Evolutionary conservation across 2,113 vertebrate genomes (phyloP).

Genomic region (Todiramphus chloris): DNA sequence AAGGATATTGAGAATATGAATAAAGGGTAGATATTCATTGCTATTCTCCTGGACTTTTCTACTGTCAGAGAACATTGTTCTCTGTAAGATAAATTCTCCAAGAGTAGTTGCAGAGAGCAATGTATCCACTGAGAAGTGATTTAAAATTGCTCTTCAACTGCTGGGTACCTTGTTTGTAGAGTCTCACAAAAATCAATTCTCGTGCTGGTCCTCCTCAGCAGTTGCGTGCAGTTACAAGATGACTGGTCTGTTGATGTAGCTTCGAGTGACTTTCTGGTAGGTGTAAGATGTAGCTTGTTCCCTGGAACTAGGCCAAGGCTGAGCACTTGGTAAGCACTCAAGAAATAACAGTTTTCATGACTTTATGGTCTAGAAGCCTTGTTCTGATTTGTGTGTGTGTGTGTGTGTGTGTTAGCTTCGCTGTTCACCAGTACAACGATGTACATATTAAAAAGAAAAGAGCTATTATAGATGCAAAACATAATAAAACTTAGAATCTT

Average conservation of each 20-base stretch:
- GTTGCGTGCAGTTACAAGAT: background rate
- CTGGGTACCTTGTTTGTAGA: slow-evolving; percentile 27
- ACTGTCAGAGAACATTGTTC: background rate
- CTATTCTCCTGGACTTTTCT: slow-evolving; percentile 30
- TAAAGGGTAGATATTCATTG: slow-evolving; percentile 24
- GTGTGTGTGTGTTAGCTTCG: background rate
- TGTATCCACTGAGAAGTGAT: slow-evolving; percentile 28
- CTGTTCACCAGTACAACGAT: background rate
- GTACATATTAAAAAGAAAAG: background rate
- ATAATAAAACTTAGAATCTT: slow-evolving; percentile 1
- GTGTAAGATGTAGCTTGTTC: background rate
- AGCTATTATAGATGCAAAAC: background rate
- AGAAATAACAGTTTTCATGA: background rate
- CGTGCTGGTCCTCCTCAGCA: background rate
- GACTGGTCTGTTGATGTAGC: background rate
- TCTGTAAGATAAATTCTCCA: slow-evolving; percentile 22
- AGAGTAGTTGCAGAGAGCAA: slow-evolving; percentile 4
- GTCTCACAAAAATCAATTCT: slow-evolving; percentile 33
- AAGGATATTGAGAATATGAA: slow-evolving; percentile 35
- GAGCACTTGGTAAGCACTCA: background rate
- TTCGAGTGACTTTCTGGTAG: slow-evolving; percentile 7
- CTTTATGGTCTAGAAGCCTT: background rate
- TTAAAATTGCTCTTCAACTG: slow-evolving; percentile 41
- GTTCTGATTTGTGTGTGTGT: background rate
- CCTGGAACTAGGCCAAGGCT: background rate